Base-by-base conservation (phyloP, 2,797 vertebrate species). In the Acrossocheilus wenchowensis region DNA sequence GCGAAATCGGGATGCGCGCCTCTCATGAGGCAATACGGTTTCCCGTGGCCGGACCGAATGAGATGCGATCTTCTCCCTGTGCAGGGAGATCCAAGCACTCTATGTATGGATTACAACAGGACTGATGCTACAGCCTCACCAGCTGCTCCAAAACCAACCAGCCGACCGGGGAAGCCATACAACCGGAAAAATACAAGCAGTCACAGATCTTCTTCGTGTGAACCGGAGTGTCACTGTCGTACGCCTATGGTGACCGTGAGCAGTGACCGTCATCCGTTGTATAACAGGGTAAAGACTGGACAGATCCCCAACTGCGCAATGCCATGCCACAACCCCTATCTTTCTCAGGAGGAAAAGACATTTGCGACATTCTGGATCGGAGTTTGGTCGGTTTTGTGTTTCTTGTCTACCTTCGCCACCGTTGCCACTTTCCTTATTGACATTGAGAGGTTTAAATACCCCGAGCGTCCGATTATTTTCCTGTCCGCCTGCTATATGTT, bases 21-120 rank as follows among this genome's bases (percentile, higher is more conserved):
- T 15, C 96, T 98, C 90, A 98, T 98, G 97, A 94, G 97, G 82
- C 97, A 98, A 93, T 98, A 98, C 92, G 97, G 97, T 81, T 98
- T 98, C 89, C 97, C 97, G 81, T 98, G 97, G 97, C 97, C 97
- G 0, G 97, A 98, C 92, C 94, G 97, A 86, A 98, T 98, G 97
- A 95, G 96, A 87, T 98, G 97, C 93, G 97, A 98, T 84, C 94
- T 97, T 89, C 96, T 98, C 73, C 97, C 97, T 0, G 96, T 96
- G 90, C 97, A 97, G 78, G 97, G 96, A 85, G 93, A 95, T 92
- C 95, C 95, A 12, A 96, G 97, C 93, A 96, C 93, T 54, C 95
- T 98, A 87, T 98, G 97, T 91, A 98, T 98, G 97, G 97, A 98
- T 96, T 95, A 98, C 94, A 98, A 98, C 95, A 94, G 95, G 78